Conservation (phyloP, 2,113 vertebrate genomes). For the Thymallus thymallus region DNA sequence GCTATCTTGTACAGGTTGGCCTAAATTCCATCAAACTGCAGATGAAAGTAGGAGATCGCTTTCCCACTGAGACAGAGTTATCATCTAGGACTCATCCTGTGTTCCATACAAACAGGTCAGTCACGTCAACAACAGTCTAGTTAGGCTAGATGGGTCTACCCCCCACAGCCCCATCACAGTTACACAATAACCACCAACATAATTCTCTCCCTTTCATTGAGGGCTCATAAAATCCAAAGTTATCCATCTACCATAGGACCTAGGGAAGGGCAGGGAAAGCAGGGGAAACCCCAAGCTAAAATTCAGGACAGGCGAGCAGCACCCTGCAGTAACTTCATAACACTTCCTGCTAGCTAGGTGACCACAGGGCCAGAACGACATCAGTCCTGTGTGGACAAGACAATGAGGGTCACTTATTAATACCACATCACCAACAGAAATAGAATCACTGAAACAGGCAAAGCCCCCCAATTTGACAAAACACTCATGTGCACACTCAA, state of each 20-base stretch:
- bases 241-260: background rate
- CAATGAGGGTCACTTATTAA: background rate
- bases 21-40: background rate
- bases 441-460: too few species aligned
- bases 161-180: background rate
- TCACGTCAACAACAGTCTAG: background rate
- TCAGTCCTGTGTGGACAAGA: background rate
- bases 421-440: too few species aligned
- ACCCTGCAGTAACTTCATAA: background rate
- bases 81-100: background rate
- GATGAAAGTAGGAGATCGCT: conserved; percentile 30
- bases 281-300: too few species aligned
- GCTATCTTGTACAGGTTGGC: conserved; percentile 9
- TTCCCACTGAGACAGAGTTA: conserved; percentile 25
- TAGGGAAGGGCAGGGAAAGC: too few species aligned
- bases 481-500: too few species aligned
- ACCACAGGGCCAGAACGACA: background rate
- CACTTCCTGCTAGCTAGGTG: background rate
- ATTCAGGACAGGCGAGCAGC: background rate
- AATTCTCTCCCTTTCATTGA: background rate
- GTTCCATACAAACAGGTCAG: conserved; percentile 12
- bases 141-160: background rate
- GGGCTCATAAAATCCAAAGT: background rate
- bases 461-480: background rate
- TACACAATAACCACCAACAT: background rate